These are phyloP conservation scores for Dilophus febrilis DNA, from an alignment of 2,888 invertebrate genomes.

Conservation along the genomic window DNA sequence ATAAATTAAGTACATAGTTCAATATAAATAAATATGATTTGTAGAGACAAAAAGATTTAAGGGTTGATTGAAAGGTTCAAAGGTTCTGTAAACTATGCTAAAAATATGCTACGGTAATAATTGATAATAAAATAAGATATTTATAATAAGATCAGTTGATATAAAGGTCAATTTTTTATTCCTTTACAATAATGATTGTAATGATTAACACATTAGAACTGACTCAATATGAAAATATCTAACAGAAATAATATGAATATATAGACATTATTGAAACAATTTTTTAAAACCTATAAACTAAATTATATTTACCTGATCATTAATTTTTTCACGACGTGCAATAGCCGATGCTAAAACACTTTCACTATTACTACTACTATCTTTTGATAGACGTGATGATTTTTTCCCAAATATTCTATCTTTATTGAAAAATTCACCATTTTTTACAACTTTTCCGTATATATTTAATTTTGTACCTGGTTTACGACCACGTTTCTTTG, in stretches of 20 bases:
- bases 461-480: constrained; percentile 15
- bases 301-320: constrained; percentile 30
- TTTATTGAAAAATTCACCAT: background rate
- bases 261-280: background rate
- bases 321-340: constrained; percentile 53
- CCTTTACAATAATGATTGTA: no score
- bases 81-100: no score
- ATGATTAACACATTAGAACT: no score
- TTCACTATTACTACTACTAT: constrained; percentile 30
- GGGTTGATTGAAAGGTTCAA: no score
- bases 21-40: no score
- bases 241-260: background rate
- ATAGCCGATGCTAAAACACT: constrained; percentile 53
- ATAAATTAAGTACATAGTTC: no score
- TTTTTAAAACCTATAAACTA: no score
- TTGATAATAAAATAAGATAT: no score
- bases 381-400: constrained; percentile 44
- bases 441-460: background rate
- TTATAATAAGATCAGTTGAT: no score
- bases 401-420: constrained; percentile 30
- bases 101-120: no score
- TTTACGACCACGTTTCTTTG: constrained; percentile 28
- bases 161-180: constrained; percentile 19
- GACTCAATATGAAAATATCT: background rate
- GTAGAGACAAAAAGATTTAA: no score